Percentiles rank a stretch among this genome's conserved stretches.
phyloP scores from a whole-genome alignment of 1,140 invertebrate species.

The Lordiphosa mommai region DNA sequence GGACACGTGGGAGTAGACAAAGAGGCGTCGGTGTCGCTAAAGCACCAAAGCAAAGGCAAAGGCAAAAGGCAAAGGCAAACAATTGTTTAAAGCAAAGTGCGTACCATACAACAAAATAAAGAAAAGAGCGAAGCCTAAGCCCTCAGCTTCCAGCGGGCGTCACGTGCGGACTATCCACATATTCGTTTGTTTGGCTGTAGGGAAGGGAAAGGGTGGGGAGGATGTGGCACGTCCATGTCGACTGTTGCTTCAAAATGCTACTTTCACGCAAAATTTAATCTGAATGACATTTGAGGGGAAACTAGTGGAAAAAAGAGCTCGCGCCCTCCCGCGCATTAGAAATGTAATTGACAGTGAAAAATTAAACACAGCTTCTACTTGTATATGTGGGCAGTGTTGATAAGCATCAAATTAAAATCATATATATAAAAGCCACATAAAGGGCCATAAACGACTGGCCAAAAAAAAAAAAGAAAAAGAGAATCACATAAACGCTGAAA shows the following conservation, averaged over 20 bases:
- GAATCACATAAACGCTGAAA: slow-evolving; percentile 1
- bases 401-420: slow-evolving; percentile 69
- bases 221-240: slow-evolving; percentile 54
- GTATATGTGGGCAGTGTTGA: slow-evolving; percentile 41
- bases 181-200: slow-evolving; percentile 16
- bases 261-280: slow-evolving; percentile 76
- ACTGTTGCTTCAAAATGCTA: slow-evolving; percentile 73
- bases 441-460: slow-evolving; percentile 60
- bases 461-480: slow-evolving; percentile 8
- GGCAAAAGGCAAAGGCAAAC: slow-evolving; percentile 25
- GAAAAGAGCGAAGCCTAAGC: slow-evolving; percentile 19
- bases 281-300: slow-evolving; percentile 69
- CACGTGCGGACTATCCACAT: slow-evolving; percentile 41
- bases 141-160: slow-evolving; percentile 30
- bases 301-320: slow-evolving; percentile 37
- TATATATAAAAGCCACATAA: slow-evolving; percentile 44
- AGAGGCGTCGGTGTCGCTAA: slow-evolving; percentile 1
- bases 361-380: slow-evolving; percentile 38
- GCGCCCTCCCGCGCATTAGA: neutral
- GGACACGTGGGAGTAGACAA: slow-evolving; percentile 29
- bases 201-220: neutral
- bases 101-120: slow-evolving; percentile 25
- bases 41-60: slow-evolving; percentile 23
- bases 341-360: slow-evolving; percentile 57
- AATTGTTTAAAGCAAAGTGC: slow-evolving; percentile 66